Evolutionary conservation across 2,888 invertebrate genomes (phyloP).

Genomic region (Drosophila putrida): DNA sequence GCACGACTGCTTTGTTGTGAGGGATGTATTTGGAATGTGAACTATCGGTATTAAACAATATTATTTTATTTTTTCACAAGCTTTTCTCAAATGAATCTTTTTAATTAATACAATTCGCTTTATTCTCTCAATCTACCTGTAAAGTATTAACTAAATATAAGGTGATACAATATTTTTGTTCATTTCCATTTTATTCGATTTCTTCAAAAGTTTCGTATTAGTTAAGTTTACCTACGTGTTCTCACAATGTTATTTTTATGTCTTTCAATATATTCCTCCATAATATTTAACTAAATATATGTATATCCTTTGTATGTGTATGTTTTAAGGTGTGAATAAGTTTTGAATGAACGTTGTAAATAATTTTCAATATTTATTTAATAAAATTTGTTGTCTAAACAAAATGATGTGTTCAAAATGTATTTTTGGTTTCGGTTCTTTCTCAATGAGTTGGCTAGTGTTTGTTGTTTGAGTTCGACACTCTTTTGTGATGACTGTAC

Average conservation of each 20-base stretch:
- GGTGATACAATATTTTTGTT: conserved; percentile 16
- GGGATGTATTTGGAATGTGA: not conserved
- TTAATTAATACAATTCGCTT: conserved; percentile 4
- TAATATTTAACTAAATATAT: conserved; percentile 74
- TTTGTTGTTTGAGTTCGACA: conserved; percentile 12
- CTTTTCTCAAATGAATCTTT: conserved; percentile 28
- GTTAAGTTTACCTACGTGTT: conserved; percentile 79
- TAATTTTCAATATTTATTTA: conserved; percentile 29
- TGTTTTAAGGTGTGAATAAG: not conserved
- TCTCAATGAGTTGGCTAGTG: conserved; percentile 26
- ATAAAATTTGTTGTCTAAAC: conserved; percentile 9
- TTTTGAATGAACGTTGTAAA: no score
- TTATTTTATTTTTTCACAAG: not conserved
- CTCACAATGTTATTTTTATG: conserved; percentile 65
- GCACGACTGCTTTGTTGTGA: conserved; percentile 2
- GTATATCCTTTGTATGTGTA: conserved; percentile 47
- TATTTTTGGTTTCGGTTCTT: conserved; percentile 23
- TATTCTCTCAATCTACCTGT: conserved; percentile 15
- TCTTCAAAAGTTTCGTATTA: conserved; percentile 53
- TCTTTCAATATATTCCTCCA: conserved; percentile 46
- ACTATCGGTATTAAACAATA: not conserved
- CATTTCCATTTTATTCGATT: conserved; percentile 26
- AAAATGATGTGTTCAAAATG: conserved; percentile 15
- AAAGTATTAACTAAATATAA: conserved; percentile 26
- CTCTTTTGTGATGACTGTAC: conserved; percentile 43